Evolutionary conservation across 2,797 vertebrate species (phyloP).

Genomic region (Danio kyathit): DNA sequence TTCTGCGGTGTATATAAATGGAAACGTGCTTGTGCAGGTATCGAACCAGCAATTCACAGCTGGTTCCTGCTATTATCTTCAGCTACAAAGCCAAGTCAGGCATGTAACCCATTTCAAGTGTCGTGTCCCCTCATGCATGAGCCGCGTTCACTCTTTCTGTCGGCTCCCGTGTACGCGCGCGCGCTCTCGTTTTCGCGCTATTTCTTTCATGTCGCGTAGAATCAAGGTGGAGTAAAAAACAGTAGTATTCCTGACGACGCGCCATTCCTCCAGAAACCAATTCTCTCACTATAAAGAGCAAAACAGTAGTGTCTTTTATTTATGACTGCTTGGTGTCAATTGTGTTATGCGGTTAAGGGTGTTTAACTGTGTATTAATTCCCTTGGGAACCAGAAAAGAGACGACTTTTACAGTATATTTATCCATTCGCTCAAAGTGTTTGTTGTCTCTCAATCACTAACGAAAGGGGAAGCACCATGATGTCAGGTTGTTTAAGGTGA

Average conservation of each 20-base stretch:
- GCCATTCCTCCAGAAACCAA: neutral
- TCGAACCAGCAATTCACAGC: slow-evolving; percentile 65
- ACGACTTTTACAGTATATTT: too few species aligned
- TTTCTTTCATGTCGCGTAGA: slow-evolving; percentile 22
- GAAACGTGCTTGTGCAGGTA: slow-evolving; percentile 53
- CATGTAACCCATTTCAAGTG: slow-evolving; percentile 68
- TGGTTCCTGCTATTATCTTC: slow-evolving; percentile 66
- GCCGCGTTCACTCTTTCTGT: slow-evolving; percentile 33
- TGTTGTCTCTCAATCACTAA: neutral
- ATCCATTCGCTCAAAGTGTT: neutral
- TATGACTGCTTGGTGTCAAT: slow-evolving; percentile 18
- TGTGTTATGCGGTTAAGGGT: slow-evolving; percentile 19
- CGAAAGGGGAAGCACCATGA: neutral
- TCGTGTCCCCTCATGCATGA: slow-evolving; percentile 58
- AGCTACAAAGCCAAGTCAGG: slow-evolving; percentile 62
- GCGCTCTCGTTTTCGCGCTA: slow-evolving; percentile 7
- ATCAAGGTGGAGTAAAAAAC: slow-evolving; percentile 15
- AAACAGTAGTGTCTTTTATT: slow-evolving; percentile 18
- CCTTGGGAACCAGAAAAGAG: neutral
- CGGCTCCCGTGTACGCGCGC: slow-evolving; percentile 3
- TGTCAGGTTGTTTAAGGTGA: neutral
- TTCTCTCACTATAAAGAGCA: slow-evolving; percentile 11
- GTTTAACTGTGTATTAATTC: slow-evolving; percentile 15
- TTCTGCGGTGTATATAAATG: slow-evolving; percentile 54
- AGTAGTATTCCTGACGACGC: neutral